Base-by-base conservation (phyloP, 2,888 invertebrate genomes). In the Apodemia hepburni region DNA sequence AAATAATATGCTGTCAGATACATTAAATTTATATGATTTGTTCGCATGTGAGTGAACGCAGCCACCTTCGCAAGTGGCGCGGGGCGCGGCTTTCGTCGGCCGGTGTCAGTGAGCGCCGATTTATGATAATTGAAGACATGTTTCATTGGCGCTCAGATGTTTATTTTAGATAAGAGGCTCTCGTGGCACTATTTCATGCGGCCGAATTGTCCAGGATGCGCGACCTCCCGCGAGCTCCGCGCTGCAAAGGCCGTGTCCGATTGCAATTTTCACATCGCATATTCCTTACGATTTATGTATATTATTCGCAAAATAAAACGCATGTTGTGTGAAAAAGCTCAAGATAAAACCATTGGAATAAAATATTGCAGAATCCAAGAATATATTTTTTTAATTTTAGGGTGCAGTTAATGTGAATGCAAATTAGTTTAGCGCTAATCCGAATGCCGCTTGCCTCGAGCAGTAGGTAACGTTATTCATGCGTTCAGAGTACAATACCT, bases 121-220 rank as follows among this genome's bases (percentile, higher is more conserved):
- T 91, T 91, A 91, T 89, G 88, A 88, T 91, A 90, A 91, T 91
- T 89, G 88, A 91, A 91, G 88, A 82, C 90, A 85, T 88, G 90
- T 88, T 89, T 87, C 89, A 88, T 85, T 82, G 86, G 84, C 83
- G 83, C 80, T 84, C 85, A 80, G 89, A 91, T 90, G 88, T 90
- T 91, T 91, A 90, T 90, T 91, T 90, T 90, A 90, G 91, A 90
- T 91, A 90, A 88, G 81, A 80, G 76, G 69, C 71, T 79, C 82
- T 81, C 81, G 79, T 81, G 82, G 85, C 82, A 87, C 87, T 90
- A 88, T 90, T 89, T 91, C 86, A 90, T 86, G 78, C 80, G 84
- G 81, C 85, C 81, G 85, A 89, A 86, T 85, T 83, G 85, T 81
- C 76, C 77, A 77, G 79, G 81, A 82, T 76, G 78, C 72, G 80